Evolutionary conservation across 2,113 vertebrate species (phyloP), one percentile per base, ranked within the genome.

Genomic region (Rutilus rutilus): DNA sequence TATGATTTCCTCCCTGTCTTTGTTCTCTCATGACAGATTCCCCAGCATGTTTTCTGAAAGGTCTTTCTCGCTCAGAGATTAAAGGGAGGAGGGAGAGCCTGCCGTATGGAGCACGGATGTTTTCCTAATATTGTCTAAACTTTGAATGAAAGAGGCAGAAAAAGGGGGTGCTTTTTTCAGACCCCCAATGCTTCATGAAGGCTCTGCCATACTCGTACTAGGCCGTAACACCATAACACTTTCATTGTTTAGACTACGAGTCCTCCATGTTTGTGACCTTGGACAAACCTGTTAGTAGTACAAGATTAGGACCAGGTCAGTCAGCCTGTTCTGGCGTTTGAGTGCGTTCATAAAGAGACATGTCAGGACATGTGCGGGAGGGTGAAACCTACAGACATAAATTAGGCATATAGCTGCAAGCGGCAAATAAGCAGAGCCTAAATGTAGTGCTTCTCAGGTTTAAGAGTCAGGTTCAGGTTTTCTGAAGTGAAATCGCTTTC

Each of bases 31-130:
- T 91, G 91, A 90, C 90, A 92, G 88, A 92, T 88, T 86, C 85
- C 42, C 82, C 67, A 69, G 64, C 45, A 84, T 30, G 30, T 62
- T 82, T 75, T 92, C 84, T 94, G 93, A 94, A 93, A 94, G 92
- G 91, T 91, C 90, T 91, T 93, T 94, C 93, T 88, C 82, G 75
- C 64, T 91, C 89, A 57, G 82, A 94, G 94, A 94, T 94, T 93
- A 95, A 94, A 95, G 91, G 88, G 88, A 91, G 87, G 86, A 91
- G 92, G 92, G 93, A 92, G 93, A 88, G 86, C 83, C 67, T 89
- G n/a, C 92, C 91, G 91, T 95, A 93, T 94, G 93, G 93, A 93
- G 91, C 92, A 90, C 91, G 93, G 94, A 95, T 95, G 95, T 95
- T 95, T 93, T 95, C 91, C 89, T 93, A 94, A 93, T 93, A 92